Evolutionary conservation across 2,113 vertebrate species (phyloP).

Genomic region (Chroicocephalus ridibundus): DNA sequence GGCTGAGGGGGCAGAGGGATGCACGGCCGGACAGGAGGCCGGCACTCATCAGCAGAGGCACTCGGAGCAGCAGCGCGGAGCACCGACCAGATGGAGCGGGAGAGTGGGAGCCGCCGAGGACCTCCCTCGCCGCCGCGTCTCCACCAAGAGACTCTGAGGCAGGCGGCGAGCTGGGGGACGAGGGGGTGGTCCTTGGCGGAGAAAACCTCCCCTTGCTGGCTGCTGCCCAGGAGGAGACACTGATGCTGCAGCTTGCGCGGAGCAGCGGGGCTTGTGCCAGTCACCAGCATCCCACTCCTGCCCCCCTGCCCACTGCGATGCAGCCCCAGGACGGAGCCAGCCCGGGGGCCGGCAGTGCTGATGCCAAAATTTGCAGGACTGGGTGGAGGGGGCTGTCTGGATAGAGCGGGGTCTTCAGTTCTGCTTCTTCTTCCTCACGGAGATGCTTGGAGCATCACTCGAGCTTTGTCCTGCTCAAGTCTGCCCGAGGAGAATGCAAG

Average conservation of each 20-base stretch:
- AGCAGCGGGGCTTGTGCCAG: background rate
- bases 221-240: constrained; percentile 6
- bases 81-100: constrained; percentile 7
- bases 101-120: constrained; percentile 36
- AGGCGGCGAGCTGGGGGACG: background rate
- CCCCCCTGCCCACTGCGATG: background rate
- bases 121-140: background rate
- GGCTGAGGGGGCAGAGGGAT: background rate
- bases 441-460: background rate
- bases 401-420: background rate
- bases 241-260: background rate
- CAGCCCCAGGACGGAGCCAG: background rate
- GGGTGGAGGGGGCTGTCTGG: background rate
- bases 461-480: background rate
- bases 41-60: background rate
- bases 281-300: background rate
- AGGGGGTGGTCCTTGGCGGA: constrained; percentile 55
- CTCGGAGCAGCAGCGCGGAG: background rate
- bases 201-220: constrained; percentile 43
- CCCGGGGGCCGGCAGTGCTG: background rate
- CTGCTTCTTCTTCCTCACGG: background rate
- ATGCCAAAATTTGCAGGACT: background rate
- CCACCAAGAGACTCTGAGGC: background rate
- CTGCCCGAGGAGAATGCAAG: background rate
- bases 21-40: background rate